Base-by-base conservation (phyloP, 2,888 invertebrate genomes). In the Anagyrus pseudococci region DNA sequence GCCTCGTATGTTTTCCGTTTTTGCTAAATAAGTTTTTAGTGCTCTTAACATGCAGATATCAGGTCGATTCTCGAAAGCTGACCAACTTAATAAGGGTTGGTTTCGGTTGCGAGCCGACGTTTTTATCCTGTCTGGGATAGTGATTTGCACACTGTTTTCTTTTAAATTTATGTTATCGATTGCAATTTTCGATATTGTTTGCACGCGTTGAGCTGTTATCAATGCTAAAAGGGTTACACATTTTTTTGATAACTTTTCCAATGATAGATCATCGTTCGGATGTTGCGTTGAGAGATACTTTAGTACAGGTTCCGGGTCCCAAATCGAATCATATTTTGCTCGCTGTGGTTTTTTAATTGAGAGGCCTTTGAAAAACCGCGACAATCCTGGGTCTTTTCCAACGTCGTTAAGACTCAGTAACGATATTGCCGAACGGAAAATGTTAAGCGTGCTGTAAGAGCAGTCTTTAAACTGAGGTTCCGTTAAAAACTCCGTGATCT, bases 281-380 rank as follows among this genome's bases (percentile, higher is more conserved):
- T 22, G 22, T 8, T 8, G 25, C 2, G 22, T 22, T 33, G 13
- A n/a, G 15, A 58, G 8, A 15, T 23, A 22, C 10, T 50, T 17
- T 22, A 58, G 6, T 2, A 58, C 50, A 13, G n/a, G 4, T 8
- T 29, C 17, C 6, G 52, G 59, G 22, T 78, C 69, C 75, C 76
- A 77, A 1, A 63, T 73, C 8, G 22, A 25, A 33, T 73, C 64
- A 61, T 76, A 72, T 56, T 60, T 70, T 4, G 70, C 68, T 46
- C 29, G 47, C 22, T 57, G 56, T 2, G 66, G 68, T 43, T 56
- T 67, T 10, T 49, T 1, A 2, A 40, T 25, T 17, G 55, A 52
- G 0, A 58, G 25, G 1, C 67, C 68, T 44, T 66, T 67, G 25
- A 62, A 69, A 58, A 69, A 66, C 59, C 67, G 66, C 25, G 49